Base-by-base conservation (phyloP, 1,140 invertebrate genomes). In the Drosophila burlai region DNA sequence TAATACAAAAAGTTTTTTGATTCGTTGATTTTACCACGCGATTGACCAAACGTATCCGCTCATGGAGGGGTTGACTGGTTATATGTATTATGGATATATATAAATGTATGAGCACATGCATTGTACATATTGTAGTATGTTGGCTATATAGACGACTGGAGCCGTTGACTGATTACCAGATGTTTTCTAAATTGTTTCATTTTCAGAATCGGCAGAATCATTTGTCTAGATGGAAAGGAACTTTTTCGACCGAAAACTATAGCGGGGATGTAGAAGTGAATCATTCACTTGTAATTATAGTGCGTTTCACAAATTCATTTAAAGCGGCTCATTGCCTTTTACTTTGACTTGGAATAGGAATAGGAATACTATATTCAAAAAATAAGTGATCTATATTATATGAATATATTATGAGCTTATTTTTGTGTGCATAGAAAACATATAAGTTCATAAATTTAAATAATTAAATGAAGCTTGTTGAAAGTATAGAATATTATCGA, bases 131-230 rank as follows among this genome's bases (percentile, higher is more conserved):
- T 24, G 24, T 24, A 21, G 47, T 24, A 13, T 11, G 4, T 11
- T 36, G 29, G 16, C 29, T 52, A 60, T 80, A 43, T 59, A 36
- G 31, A 55, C 24, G 38, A 13, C 45, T 65, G 42, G 29, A 55
- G 16, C 52, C 21, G 77, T 72, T 84, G 77, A 89, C 77, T 83
- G 83, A 84, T 89, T 81, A 71, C 65, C 83, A 87, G 77, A 89
- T 87, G 85, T 84, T 87, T 84, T 90, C 40, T 36, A 71, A 84
- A 89, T 90, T 74, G 64, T 77, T 57, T 69, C 54, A 52, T 59
- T 29, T 29, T 47, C 36, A 64, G 43, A 42, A 45, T 66, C 38
- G 38, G 38, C 36, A 29, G 63, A 46, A 76, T 81, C 43, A 40
- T 57, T 69, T 60, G 55, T 54, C 34, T 52, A 42, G 49, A 81